Evolutionary conservation across 2,113 vertebrate genomes (phyloP).

Genomic region (Capricornis sumatraensis): DNA sequence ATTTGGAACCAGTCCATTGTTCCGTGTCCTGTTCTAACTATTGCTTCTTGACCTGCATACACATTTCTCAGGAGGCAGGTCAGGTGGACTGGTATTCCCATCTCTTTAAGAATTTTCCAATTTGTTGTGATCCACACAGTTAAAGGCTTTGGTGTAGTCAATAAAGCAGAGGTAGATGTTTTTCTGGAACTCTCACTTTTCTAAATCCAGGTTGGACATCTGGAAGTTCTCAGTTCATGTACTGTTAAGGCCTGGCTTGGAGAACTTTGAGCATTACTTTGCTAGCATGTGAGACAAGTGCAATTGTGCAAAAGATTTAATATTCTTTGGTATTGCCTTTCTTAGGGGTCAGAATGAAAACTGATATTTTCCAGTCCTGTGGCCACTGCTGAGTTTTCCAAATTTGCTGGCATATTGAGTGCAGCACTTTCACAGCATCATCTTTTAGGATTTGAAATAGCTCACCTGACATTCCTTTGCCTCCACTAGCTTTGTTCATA

Average conservation of each 20-base stretch:
- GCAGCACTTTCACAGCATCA: neutral
- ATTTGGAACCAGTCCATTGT: fast-evolving
- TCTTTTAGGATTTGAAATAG: neutral
- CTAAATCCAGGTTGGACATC: neutral
- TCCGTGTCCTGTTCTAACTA: neutral
- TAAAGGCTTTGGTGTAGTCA: neutral
- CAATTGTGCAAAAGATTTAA: neutral
- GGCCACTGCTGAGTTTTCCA: neutral
- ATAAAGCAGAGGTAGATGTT: neutral
- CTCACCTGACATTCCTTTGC: neutral
- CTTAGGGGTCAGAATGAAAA: neutral
- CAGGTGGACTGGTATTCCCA: neutral
- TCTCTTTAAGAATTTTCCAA: neutral
- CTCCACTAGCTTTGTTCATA: neutral
- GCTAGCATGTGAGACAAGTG: neutral
- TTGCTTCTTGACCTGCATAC: neutral
- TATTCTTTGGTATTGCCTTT: neutral
- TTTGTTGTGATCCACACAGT: neutral
- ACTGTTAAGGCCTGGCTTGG: neutral
- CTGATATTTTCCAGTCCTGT: neutral
- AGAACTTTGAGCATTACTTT: neutral
- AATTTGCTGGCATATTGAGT: neutral
- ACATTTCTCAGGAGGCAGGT: neutral
- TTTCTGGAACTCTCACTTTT: neutral
- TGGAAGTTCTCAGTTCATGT: neutral